A percentile compares a stretch with the other conserved stretches of the same genome.
Conservation (phyloP, 2,797 vertebrate genomes). For the Rhadinocentrus ornatus region DNA sequence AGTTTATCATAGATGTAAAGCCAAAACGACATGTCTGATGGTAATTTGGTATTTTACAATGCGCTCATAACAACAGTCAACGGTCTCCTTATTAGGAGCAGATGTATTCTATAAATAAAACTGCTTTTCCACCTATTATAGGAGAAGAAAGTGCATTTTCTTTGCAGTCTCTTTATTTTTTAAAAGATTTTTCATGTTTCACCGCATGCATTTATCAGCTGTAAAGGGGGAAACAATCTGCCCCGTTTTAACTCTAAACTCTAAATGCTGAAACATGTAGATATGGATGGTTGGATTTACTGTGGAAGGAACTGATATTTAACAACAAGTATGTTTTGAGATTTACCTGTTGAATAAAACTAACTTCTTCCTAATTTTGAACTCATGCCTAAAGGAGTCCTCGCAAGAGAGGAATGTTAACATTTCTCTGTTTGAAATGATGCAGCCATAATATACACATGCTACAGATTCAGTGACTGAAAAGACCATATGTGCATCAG, state of each 20-base stretch:
- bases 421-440: no score
- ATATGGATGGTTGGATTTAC: neutral
- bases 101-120: neutral
- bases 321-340: no score
- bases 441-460: neutral
- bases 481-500: neutral
- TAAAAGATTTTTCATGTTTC: neutral
- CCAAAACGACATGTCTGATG: neutral
- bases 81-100: neutral
- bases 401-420: no score
- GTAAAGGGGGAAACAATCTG: neutral
- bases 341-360: no score
- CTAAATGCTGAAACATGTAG: neutral
- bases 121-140: neutral
- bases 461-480: neutral
- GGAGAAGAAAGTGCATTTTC: neutral
- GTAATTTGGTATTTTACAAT: neutral
- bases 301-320: no score
- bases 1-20: neutral
- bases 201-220: neutral
- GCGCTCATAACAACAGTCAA: neutral
- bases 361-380: no score
- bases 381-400: no score
- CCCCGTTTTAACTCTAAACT: neutral
- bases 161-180: no score